These are phyloP conservation scores for Amaurobius ferox DNA, from an alignment of 2,888 invertebrate genomes.

Conservation along the genomic window DNA sequence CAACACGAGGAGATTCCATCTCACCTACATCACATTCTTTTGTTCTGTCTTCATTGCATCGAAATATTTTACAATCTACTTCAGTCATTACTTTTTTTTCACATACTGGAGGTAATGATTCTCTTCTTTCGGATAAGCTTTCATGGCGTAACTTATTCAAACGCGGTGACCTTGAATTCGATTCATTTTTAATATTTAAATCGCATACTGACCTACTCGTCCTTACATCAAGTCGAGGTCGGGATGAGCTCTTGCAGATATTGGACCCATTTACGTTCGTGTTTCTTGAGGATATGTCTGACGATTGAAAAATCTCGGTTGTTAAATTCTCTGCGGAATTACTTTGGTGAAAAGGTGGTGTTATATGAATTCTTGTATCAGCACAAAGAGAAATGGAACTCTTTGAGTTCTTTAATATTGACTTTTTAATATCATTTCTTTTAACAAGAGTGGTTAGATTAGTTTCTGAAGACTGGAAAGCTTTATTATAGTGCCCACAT, in stretches of 20 bases:
- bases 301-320: too few relatives aligned
- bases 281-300: too few relatives aligned
- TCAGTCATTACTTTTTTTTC: constrained; percentile 24
- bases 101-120: constrained; percentile 28
- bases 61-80: not conserved
- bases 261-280: too few relatives aligned
- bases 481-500: not conserved
- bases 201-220: not conserved
- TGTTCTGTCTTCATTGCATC: not conserved
- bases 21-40: not conserved
- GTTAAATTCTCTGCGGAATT: too few relatives aligned
- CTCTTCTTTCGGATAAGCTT: not conserved
- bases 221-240: too few relatives aligned
- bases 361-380: too few relatives aligned
- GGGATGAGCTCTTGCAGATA: not conserved
- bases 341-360: too few relatives aligned
- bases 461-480: not conserved
- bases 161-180: not conserved
- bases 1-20: not conserved
- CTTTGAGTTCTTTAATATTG: too few relatives aligned
- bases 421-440: not conserved
- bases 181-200: not conserved
- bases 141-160: not conserved
- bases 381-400: too few relatives aligned
- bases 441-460: not conserved